These are phyloP conservation scores for Tichodroma muraria DNA, from an alignment of 2,113 vertebrate species.

Conservation along the genomic window DNA sequence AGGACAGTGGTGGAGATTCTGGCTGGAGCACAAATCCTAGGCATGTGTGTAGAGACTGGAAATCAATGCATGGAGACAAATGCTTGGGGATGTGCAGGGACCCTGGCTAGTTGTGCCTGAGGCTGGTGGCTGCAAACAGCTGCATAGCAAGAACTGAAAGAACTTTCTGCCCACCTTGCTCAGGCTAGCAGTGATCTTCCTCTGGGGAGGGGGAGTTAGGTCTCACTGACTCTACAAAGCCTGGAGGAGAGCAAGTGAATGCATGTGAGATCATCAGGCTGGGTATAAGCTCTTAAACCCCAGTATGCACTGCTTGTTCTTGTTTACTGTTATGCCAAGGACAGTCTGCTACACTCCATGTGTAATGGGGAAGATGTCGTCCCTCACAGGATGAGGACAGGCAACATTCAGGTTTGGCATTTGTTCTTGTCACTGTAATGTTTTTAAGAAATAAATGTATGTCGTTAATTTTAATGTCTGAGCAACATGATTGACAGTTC, in stretches of 20 bases:
- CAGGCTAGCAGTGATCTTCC: background rate
- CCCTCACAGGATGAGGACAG: background rate
- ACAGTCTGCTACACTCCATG: background rate
- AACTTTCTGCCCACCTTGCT: background rate
- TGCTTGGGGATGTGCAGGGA: background rate
- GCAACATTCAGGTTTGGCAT: background rate
- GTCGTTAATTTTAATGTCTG: background rate
- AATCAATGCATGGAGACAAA: background rate
- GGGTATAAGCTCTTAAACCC: background rate
- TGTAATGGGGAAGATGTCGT: background rate
- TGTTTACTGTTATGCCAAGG: background rate
- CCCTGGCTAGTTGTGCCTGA: background rate
- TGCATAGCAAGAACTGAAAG: background rate
- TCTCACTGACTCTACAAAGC: background rate
- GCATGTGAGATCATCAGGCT: background rate
- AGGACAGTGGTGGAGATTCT: background rate
- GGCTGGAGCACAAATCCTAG: background rate
- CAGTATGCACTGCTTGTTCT: background rate
- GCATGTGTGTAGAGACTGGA: background rate
- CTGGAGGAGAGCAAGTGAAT: background rate
- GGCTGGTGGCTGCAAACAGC: background rate
- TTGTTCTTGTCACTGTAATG: background rate
- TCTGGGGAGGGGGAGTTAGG: background rate
- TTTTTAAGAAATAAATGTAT: background rate
- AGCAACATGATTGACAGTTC: fast-evolving